phyloP scores from a whole-genome alignment of 1,140 invertebrate genomes.

The Bilobella aurantiaca region DNA sequence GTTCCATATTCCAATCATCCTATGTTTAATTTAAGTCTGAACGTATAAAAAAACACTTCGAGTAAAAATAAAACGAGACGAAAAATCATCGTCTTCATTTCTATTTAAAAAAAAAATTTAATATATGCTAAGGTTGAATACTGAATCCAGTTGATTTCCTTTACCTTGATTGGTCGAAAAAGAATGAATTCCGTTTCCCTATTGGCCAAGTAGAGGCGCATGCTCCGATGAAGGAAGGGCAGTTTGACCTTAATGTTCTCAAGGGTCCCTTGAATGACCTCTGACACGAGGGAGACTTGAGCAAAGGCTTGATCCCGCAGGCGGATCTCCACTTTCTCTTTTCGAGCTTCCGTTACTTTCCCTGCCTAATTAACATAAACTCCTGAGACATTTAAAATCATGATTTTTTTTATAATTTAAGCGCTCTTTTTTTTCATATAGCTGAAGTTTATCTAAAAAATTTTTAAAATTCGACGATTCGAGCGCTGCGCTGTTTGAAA shows the following conservation, averaged over 20 bases:
- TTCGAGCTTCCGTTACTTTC: conserved; percentile 35
- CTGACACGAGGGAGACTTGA: conserved; percentile 41
- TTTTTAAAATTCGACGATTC: neutral
- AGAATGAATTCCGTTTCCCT: conserved; percentile 91
- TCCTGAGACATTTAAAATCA: neutral
- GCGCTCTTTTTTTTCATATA: no score
- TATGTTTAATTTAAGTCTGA: no score
- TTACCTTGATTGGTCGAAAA: conserved; percentile 78
- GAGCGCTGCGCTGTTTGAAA: neutral
- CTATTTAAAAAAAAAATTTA: neutral
- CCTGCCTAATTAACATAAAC: conserved; percentile 40
- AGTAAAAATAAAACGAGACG: neutral
- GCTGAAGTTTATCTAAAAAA: neutral
- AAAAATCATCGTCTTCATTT: neutral
- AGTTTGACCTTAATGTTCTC: conserved; percentile 67
- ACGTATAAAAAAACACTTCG: neutral
- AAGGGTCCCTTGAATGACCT: conserved; percentile 43
- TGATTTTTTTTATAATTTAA: neutral
- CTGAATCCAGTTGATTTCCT: neutral
- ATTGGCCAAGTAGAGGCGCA: conserved; percentile 93
- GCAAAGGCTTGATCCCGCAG: conserved; percentile 44
- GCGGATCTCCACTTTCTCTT: conserved; percentile 37
- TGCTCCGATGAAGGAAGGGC: conserved; percentile 66
- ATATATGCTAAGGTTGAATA: conserved; percentile 1
- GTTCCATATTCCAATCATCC: no score